These are phyloP conservation scores for Dasyornis broadbenti DNA, from an alignment of 2,113 vertebrate genomes.

Conservation along the genomic window DNA sequence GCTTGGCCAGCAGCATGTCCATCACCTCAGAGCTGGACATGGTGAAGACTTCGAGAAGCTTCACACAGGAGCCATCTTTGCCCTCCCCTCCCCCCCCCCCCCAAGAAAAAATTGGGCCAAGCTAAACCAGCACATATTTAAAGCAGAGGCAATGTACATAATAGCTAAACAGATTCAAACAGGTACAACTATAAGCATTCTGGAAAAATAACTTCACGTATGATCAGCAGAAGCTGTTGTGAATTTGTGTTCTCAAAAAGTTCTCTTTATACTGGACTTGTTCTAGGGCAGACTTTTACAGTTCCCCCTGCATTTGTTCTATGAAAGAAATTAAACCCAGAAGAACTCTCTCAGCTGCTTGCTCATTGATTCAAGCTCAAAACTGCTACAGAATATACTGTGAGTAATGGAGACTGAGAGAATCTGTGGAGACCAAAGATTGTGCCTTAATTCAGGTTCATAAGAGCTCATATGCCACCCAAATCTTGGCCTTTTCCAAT, in stretches of 20 bases:
- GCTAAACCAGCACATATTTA: too few species aligned
- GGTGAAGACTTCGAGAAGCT: too few species aligned
- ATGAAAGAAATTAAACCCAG: not conserved
- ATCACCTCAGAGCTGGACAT: too few species aligned
- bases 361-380: not conserved
- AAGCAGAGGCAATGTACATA: accelerated
- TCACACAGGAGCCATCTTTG: too few species aligned
- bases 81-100: too few species aligned
- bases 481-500: not conserved
- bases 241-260: not conserved
- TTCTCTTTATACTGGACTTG: not conserved
- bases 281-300: not conserved
- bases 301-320: not conserved
- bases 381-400: not conserved
- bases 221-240: not conserved
- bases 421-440: not conserved
- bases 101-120: too few species aligned
- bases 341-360: not conserved
- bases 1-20: too few species aligned
- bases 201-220: not conserved
- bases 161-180: not conserved
- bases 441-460: not conserved
- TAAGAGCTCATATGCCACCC: not conserved
- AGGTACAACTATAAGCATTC: not conserved
- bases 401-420: not conserved